Evolutionary conservation across 2,888 invertebrate genomes (phyloP).

Genomic region (Oligia fasciuncula): DNA sequence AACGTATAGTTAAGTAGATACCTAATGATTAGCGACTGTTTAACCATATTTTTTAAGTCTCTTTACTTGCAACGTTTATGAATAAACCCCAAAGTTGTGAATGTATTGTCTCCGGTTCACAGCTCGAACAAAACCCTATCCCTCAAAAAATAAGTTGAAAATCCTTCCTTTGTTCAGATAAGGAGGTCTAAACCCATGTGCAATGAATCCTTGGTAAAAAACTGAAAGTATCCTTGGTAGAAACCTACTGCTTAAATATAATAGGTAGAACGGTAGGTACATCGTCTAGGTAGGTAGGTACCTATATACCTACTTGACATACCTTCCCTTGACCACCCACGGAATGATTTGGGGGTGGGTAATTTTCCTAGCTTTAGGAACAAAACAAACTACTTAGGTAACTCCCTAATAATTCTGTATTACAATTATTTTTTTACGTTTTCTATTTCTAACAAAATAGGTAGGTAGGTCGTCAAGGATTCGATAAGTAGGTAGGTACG

Average conservation of each 20-base stretch:
- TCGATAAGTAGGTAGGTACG: neutral
- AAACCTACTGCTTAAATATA: neutral
- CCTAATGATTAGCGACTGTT: neutral
- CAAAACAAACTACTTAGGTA: neutral
- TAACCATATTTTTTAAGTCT: neutral
- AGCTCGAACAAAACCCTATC: neutral
- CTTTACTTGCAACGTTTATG: neutral
- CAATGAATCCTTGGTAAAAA: neutral
- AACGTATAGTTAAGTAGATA: neutral
- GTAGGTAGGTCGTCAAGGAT: neutral
- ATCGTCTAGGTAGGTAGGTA: neutral
- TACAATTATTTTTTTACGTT: neutral
- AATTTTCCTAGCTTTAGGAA: neutral
- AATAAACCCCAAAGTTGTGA: neutral
- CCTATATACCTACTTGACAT: neutral
- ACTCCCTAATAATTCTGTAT: neutral
- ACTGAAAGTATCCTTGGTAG: neutral
- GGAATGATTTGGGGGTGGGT: neutral
- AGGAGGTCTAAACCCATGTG: too few relatives aligned
- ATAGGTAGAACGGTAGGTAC: neutral
- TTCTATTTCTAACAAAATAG: neutral
- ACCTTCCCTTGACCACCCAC: neutral
- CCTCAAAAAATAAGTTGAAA: neutral
- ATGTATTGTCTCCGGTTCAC: neutral
- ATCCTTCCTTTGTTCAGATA: neutral